These are phyloP conservation scores for Drosophila rhopaloa DNA, from an alignment of 1,140 invertebrate species.

Conservation along the genomic window DNA sequence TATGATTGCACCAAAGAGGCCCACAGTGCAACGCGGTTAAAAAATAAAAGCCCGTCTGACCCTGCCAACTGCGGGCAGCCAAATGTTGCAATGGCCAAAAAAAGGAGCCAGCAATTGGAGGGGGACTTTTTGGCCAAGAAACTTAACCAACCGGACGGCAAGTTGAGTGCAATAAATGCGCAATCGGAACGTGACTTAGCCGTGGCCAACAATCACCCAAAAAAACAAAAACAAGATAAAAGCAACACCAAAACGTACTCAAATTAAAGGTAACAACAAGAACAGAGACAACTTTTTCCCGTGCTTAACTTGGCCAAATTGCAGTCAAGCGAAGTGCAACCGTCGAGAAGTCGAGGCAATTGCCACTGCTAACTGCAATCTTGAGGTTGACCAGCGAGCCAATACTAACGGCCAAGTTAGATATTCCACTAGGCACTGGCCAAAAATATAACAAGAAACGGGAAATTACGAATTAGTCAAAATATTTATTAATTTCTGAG, in stretches of 20 bases:
- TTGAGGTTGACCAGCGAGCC: slow-evolving; percentile 25
- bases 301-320: slow-evolving; percentile 45
- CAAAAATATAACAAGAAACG: background rate
- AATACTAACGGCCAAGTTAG: background rate
- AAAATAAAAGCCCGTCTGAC: slow-evolving; percentile 47
- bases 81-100: slow-evolving; percentile 57
- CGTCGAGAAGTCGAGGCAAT: slow-evolving; percentile 38
- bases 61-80: slow-evolving; percentile 36
- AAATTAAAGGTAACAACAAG: slow-evolving; percentile 68
- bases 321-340: slow-evolving; percentile 58
- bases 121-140: slow-evolving; percentile 44
- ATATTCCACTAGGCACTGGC: background rate
- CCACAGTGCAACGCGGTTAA: slow-evolving; percentile 8
- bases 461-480: too few relatives aligned
- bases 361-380: slow-evolving; percentile 37
- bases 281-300: slow-evolving; percentile 42
- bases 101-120: slow-evolving; percentile 23
- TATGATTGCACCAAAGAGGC: slow-evolving; percentile 23
- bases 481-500: too few relatives aligned
- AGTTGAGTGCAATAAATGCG: slow-evolving; percentile 40
- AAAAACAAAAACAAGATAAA: slow-evolving; percentile 46
- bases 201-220: slow-evolving; percentile 62
- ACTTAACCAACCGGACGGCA: slow-evolving; percentile 54
- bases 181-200: slow-evolving; percentile 67
- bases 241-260: slow-evolving; percentile 34